Percentiles rank a stretch among this genome's conserved stretches.
phyloP scores from a whole-genome alignment of 2,113 vertebrate species.

The Cynoglossus semilaevis region DNA sequence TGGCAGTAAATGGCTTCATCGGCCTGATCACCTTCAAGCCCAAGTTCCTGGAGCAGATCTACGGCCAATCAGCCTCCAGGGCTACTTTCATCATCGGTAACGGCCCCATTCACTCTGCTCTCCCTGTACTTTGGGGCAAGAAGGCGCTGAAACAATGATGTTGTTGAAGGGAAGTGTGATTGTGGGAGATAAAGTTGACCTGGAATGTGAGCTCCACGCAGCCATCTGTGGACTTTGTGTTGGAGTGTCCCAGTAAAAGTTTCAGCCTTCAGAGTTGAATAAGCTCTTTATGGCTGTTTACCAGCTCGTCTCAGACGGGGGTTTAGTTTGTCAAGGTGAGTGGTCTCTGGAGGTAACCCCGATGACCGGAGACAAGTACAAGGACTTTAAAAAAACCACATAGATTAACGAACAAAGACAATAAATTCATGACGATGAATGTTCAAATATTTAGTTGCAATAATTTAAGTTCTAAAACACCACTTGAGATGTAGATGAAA shows the following conservation, averaged over 20 bases:
- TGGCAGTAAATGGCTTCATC: slow-evolving; percentile 87
- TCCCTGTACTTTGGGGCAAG: slow-evolving; percentile 1
- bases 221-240: slow-evolving; percentile 9
- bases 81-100: slow-evolving; percentile 93
- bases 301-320: neutral
- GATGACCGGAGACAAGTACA: too few relatives aligned
- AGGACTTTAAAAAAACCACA: too few relatives aligned
- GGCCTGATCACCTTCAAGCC: slow-evolving; percentile 97
- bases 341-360: too few relatives aligned
- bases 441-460: too few relatives aligned
- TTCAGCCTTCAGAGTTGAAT: slow-evolving; percentile 6
- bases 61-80: slow-evolving; percentile 86
- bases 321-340: neutral
- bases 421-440: too few relatives aligned
- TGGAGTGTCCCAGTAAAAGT: neutral
- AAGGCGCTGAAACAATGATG: slow-evolving; percentile 51
- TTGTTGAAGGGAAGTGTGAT: slow-evolving; percentile 63
- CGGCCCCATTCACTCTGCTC: neutral
- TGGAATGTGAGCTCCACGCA: slow-evolving; percentile 9
- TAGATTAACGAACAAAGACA: too few relatives aligned
- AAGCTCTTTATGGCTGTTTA: slow-evolving; percentile 37
- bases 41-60: slow-evolving; percentile 91
- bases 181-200: slow-evolving; percentile 35
- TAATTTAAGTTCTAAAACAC: too few relatives aligned
- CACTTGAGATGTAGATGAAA: too few relatives aligned